Conservation (phyloP, 2,888 invertebrate genomes). For the Tupiocoris notatus region DNA sequence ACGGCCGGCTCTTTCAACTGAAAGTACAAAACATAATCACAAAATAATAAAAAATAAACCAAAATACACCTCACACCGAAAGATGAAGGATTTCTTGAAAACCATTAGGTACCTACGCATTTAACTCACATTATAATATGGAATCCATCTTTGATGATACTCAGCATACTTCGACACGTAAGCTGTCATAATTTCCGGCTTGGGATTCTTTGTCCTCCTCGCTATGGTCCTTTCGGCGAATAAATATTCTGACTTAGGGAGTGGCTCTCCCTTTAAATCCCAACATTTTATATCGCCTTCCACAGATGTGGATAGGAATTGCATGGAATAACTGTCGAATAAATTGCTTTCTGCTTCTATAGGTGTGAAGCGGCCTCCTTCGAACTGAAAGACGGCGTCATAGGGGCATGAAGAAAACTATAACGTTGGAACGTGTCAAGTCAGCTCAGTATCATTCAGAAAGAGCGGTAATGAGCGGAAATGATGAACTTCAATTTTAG, state of each 20-base stretch:
- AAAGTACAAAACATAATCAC: neutral
- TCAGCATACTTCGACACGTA: conserved; percentile 43
- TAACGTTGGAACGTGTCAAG: neutral
- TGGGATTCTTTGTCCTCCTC: conserved; percentile 21
- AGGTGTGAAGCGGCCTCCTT: conserved; percentile 9
- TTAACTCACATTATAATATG: conserved; percentile 48
- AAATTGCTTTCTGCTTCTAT: conserved; percentile 49
- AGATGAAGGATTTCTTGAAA: neutral
- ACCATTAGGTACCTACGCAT: neutral
- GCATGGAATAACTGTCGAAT: conserved; percentile 45
- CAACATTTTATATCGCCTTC: conserved; percentile 53
- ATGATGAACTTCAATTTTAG: too few species aligned
- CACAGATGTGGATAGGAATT: conserved; percentile 53
- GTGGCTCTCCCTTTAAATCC: conserved; percentile 51
- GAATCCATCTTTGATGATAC: conserved; percentile 54
- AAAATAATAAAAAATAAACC: neutral
- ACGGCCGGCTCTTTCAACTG: conserved; percentile 18
- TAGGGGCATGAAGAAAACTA: too few species aligned
- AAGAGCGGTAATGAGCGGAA: too few species aligned
- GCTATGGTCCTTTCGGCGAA: conserved; percentile 42
- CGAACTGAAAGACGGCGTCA: too few species aligned
- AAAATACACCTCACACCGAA: neutral
- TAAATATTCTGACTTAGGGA: conserved; percentile 18
- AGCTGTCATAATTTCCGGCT: conserved; percentile 22
- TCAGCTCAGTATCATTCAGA: neutral